These are phyloP conservation scores for Enteromius trimaculatus DNA, from an alignment of 2,797 vertebrate genomes.

Conservation along the genomic window DNA sequence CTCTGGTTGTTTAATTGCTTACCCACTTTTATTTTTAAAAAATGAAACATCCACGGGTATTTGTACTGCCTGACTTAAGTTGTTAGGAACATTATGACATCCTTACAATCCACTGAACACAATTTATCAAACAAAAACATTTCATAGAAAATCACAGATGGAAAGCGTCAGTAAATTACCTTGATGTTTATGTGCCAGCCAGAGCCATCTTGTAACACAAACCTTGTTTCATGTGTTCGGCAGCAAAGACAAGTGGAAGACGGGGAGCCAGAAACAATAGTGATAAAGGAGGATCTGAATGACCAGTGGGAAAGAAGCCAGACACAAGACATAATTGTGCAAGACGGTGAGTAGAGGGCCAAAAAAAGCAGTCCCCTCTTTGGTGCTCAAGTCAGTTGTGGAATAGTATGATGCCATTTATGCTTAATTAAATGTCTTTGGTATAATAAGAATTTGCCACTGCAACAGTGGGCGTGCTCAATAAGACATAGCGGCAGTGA, in stretches of 20 bases:
- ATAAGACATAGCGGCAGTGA: not conserved
- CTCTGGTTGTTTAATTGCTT: not conserved
- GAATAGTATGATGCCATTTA: not conserved
- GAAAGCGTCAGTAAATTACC: not conserved
- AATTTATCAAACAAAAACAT: not conserved
- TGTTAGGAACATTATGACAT: not conserved
- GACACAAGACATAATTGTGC: slow-evolving; percentile 67
- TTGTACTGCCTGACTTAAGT: not conserved
- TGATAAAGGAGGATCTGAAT: slow-evolving; percentile 74
- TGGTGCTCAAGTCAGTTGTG: not conserved
- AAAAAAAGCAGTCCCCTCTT: not conserved
- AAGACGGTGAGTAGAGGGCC: slow-evolving; percentile 71
- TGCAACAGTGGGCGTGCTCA: not conserved
- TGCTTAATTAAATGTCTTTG: not conserved
- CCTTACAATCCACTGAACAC: not conserved
- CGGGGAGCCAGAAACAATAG: slow-evolving; percentile 69
- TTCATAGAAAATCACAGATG: not conserved
- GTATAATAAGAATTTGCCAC: not conserved
- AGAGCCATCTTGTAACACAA: slow-evolving; percentile 38
- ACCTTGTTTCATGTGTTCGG: slow-evolving; percentile 47
- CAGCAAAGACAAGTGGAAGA: slow-evolving; percentile 61
- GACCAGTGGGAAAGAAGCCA: slow-evolving; percentile 56
- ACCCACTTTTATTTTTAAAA: not conserved
- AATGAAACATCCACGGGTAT: not conserved
- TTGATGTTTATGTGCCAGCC: slow-evolving; percentile 14